Evolutionary conservation across 1,140 invertebrate genomes (phyloP), one percentile per base, ranked within the genome.

Genomic region (Gonatopus flavifemur): DNA sequence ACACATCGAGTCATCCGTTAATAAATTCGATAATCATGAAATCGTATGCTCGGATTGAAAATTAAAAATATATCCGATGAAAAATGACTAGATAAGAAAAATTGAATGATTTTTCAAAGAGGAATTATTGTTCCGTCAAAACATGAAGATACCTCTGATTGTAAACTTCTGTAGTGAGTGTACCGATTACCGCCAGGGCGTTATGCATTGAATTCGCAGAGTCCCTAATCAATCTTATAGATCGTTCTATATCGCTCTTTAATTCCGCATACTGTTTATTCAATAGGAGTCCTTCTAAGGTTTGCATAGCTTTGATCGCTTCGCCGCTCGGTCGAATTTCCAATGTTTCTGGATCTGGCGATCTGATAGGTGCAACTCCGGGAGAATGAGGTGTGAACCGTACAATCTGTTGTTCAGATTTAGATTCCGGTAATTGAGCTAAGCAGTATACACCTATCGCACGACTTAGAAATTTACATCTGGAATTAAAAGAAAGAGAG

Each of bases 141-240:
- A 74, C 67, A 45, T 77, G 73, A 24, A 80, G 62, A 46, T 78
- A 80, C 45, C 69, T 65, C 55, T 77, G 68, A 48, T 57, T 67
- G 37, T 79, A 80, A 21, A 80, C 62, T 57, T 78, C 76, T 4
- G 55, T 57, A 1, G 71, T 66, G 5, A 79, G 58, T 12, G 59
- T 42, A 3, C 76, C 75, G 24, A 69, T 52, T 3, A 77, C 45
- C 2, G 56, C 60, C 8, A 74, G 53, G 5, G 70, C 74, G 28
- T 80, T 81, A 45, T 80, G 78, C 36, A 81, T 57, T 1, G 80
- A 81, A 59, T 79, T 80, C 10, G 69, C 72, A 4, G 79, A 74
- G 30, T 79, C 77, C 39, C 71, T 72, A n/a, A 81, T 77, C 9
- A 76, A 57, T 39, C 66, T 64, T 3, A 80, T 64, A 12, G 75